Conservation (phyloP, 2,797 vertebrate genomes). For the Dicrostonyx torquatus region DNA sequence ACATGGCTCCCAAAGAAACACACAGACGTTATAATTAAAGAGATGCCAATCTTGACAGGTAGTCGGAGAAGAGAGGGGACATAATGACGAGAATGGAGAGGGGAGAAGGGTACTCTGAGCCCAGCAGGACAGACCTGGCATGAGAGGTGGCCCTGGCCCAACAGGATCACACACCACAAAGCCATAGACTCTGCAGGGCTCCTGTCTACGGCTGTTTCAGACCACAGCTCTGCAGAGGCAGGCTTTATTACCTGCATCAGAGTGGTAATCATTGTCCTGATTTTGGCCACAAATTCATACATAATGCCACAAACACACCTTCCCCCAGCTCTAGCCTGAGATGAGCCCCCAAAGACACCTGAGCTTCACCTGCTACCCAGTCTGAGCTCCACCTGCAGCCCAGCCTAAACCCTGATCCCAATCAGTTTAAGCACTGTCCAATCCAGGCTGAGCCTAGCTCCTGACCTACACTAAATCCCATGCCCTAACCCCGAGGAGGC, state of each 20-base stretch:
- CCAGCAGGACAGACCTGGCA: background rate
- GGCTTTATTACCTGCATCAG: background rate
- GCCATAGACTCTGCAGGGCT: background rate
- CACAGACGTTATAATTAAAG: slow-evolving; percentile 86
- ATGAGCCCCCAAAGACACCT: background rate
- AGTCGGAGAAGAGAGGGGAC: slow-evolving; percentile 78
- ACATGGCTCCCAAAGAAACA: slow-evolving; percentile 85
- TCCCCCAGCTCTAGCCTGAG: background rate
- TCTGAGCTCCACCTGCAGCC: too few species aligned
- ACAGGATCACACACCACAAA: too few species aligned
- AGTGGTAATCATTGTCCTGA: background rate
- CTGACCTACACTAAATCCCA: background rate
- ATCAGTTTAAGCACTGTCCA: too few species aligned
- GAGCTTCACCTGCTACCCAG: too few species aligned
- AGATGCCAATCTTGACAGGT: slow-evolving; percentile 85
- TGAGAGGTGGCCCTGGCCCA: background rate
- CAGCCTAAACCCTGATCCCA: background rate
- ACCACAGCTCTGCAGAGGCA: background rate
- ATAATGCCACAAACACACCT: background rate
- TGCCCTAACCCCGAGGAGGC: background rate
- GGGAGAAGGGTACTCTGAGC: background rate
- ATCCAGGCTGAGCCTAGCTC: background rate
- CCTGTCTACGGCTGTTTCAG: background rate
- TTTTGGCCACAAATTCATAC: background rate
- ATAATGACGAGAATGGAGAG: slow-evolving; percentile 60